Evolutionary conservation across 1,140 invertebrate genomes (phyloP).

Genomic region (Proctacanthus coquilletti): DNA sequence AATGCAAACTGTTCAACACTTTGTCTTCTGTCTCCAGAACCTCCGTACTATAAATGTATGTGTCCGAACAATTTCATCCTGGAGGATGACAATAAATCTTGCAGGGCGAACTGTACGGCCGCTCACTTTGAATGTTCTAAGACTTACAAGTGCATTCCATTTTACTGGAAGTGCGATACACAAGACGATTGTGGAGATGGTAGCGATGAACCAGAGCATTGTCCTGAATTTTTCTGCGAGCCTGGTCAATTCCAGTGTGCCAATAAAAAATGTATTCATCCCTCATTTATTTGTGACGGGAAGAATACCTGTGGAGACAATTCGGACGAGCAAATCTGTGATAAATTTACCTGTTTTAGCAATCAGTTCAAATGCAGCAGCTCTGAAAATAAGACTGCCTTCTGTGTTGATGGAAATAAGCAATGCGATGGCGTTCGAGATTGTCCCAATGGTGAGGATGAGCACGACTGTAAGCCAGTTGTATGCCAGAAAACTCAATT

Average conservation of each 20-base stretch:
- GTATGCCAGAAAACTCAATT: conserved; percentile 50
- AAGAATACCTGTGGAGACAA: conserved; percentile 47
- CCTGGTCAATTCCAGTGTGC: conserved; percentile 66
- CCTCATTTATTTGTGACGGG: conserved; percentile 49
- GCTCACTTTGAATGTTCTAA: conserved; percentile 62
- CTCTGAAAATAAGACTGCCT: conserved; percentile 16
- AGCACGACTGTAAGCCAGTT: conserved; percentile 33
- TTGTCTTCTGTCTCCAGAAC: conserved; percentile 55
- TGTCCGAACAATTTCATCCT: conserved; percentile 71
- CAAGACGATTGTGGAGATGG: conserved; percentile 66
- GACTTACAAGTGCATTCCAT: conserved; percentile 67
- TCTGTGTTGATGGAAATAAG: conserved; percentile 23
- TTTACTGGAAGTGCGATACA: conserved; percentile 67
- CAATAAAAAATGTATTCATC: conserved; percentile 47
- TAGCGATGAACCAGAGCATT: conserved; percentile 56
- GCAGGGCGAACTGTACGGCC: conserved; percentile 60
- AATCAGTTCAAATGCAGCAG: conserved; percentile 24
- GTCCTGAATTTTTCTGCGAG: conserved; percentile 52
- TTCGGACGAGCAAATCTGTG: conserved; percentile 47
- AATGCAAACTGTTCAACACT: conserved; percentile 51
- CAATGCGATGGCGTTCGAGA: conserved; percentile 38
- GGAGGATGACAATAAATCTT: conserved; percentile 44
- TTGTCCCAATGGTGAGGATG: conserved; percentile 53
- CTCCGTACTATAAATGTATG: conserved; percentile 47
- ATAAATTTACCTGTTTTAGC: conserved; percentile 30